Percentiles rank a stretch among this genome's conserved stretches.
Evolutionary conservation across 2,888 invertebrate genomes (phyloP).

Genomic region (Exephanes ischioxanthus): DNA sequence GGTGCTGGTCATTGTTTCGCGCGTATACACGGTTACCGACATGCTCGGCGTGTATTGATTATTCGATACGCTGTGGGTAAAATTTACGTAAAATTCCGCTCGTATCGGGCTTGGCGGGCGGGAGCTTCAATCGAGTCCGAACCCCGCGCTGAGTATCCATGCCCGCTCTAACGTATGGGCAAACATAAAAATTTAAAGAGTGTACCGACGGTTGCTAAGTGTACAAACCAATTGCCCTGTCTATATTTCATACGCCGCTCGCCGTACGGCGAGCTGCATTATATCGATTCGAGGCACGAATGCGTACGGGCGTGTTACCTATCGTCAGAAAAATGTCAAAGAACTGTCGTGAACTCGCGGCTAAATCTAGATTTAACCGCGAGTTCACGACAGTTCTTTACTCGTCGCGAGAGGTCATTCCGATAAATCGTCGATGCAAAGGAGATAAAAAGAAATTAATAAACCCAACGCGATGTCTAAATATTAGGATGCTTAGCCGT

Average conservation of each 20-base stretch:
- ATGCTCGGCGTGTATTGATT: background rate
- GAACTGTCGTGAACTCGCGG: slow-evolving; percentile 36
- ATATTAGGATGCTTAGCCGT: background rate
- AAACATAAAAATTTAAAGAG: slow-evolving; percentile 15
- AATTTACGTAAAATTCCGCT: slow-evolving; percentile 27
- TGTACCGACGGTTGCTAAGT: slow-evolving; percentile 9
- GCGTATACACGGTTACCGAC: background rate
- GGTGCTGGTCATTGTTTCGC: slow-evolving; percentile 19
- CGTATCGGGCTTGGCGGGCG: slow-evolving; percentile 17
- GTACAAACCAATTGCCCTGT: slow-evolving; percentile 7
- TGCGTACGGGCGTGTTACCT: background rate
- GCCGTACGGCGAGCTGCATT: background rate
- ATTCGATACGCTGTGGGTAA: background rate
- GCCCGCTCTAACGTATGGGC: background rate
- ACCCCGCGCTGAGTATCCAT: background rate
- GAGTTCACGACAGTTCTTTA: background rate
- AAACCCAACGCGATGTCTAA: background rate
- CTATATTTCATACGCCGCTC: slow-evolving; percentile 1
- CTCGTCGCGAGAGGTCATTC: background rate
- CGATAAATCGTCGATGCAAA: background rate
- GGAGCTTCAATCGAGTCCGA: slow-evolving; percentile 22
- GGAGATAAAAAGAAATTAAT: background rate
- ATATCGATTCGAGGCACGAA: slow-evolving; percentile 34
- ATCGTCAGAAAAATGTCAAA: slow-evolving; percentile 39
- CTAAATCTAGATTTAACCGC: background rate